Evolutionary conservation across 1,140 invertebrate species (phyloP).

Genomic region (Bombus confusus): DNA sequence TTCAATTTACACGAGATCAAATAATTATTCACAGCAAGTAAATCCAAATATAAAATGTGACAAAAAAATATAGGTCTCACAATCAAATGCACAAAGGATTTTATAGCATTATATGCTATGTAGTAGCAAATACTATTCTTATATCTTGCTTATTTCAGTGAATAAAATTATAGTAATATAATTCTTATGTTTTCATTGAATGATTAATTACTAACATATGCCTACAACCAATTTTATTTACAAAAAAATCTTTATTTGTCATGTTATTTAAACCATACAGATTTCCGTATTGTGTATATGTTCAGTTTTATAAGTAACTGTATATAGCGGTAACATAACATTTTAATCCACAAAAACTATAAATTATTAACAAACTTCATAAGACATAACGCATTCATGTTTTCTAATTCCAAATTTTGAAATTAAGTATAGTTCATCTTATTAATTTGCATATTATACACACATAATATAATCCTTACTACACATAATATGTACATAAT

Average conservation of each 20-base stretch:
- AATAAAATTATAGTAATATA: too few relatives aligned
- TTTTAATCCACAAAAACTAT: background rate
- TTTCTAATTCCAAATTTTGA: background rate
- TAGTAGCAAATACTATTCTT: too few relatives aligned
- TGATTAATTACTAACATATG: too few relatives aligned
- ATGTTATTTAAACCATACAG: background rate
- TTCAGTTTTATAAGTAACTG: background rate
- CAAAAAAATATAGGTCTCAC: too few relatives aligned
- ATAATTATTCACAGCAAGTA: too few relatives aligned
- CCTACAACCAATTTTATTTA: background rate
- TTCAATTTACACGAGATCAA: too few relatives aligned
- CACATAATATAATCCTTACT: background rate
- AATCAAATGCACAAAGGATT: too few relatives aligned
- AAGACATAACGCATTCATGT: background rate
- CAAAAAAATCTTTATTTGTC: background rate
- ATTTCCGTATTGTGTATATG: background rate
- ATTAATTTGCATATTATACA: background rate
- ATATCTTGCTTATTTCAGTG: too few relatives aligned
- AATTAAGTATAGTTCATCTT: background rate
- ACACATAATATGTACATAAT: background rate
- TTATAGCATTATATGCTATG: too few relatives aligned
- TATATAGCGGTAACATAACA: background rate
- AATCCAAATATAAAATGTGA: too few relatives aligned
- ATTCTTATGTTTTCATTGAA: too few relatives aligned
- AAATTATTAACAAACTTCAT: background rate